Percentiles rank a stretch among this genome's conserved stretches.
Evolutionary conservation across 2,797 vertebrate species (phyloP).

Genomic region (Brachymystax lenok): DNA sequence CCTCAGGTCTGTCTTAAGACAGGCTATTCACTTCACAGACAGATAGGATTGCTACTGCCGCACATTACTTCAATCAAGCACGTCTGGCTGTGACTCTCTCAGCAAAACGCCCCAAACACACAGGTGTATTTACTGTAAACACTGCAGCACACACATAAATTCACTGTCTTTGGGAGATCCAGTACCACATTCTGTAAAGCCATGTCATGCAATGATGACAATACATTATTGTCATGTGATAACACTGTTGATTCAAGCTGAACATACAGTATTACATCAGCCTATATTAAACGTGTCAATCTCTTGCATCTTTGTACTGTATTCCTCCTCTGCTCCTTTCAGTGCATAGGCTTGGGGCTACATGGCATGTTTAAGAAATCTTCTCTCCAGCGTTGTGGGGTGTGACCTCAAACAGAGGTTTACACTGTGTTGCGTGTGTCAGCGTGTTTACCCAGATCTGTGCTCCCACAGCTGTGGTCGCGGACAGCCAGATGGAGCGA

Average conservation of each 20-base stretch:
- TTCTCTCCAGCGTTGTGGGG: background rate
- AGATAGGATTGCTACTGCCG: too few relatives aligned
- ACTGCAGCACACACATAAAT: too few relatives aligned
- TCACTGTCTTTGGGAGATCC: too few relatives aligned
- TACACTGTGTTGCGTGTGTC: background rate
- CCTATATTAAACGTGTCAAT: background rate
- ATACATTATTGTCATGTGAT: background rate
- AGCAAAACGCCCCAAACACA: background rate
- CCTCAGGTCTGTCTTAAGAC: background rate
- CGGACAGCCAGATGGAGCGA: slow-evolving; percentile 13
- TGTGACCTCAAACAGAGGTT: background rate
- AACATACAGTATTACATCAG: background rate
- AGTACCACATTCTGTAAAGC: background rate
- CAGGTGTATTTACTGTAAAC: background rate
- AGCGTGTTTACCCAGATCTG: slow-evolving; percentile 11
- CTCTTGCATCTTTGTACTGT: background rate
- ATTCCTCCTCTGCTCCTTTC: background rate
- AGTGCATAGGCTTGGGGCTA: background rate
- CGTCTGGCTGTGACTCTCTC: background rate
- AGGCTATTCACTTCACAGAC: too few relatives aligned
- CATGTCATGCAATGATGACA: background rate
- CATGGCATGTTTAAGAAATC: background rate
- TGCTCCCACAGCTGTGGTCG: slow-evolving; percentile 11
- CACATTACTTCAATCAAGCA: slow-evolving; percentile 4
- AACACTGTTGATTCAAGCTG: background rate